Base-by-base conservation (phyloP, 1,140 invertebrate species). In the Magallana gigas region DNA sequence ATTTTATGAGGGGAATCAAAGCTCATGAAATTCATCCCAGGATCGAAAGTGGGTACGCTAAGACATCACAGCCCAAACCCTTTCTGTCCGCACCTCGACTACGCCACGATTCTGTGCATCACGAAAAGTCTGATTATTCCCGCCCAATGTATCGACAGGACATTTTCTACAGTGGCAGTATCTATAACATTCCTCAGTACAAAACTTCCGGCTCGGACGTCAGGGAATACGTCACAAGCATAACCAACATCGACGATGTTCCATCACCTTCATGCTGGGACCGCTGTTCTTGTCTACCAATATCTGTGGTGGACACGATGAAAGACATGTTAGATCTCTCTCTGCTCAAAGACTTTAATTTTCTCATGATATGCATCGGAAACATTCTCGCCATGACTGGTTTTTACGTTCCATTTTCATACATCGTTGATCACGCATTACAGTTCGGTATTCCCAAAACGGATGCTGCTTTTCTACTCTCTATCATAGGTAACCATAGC, bases 151-250 rank as follows among this genome's bases (percentile, higher is more conserved):
- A 98, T 8, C 96, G 98, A 71, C 99, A 99, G 95, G 99, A 99
- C 95, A 99, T 99, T 90, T 99, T 99, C 95, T 99, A 99, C 95
- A 98, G 98, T 14, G 98, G 99, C 36, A 98, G 98, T 48, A 97
- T 99, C 9, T 95, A 97, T 56, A 97, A 99, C 95, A 95, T 99
- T 83, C 98, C 97, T 0, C 97, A 99, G 95, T 99, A 97, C 95
- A 97, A 98, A 93, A 97, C 98, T 93, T 97, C 98, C 92, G 98
- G 98, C 94, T 98, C 98, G 91, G 98, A 98, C 9, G 95, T 99
- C 16, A 96, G 87, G 14, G 92, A 91, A 64, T 95, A 94, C 88
- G 92, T 94, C 16, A 92, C 93, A 8, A 94, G 93, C 88, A 94
- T 94, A 23, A 94, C 93, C 18, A 91, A 91, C 16, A 94, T 95